A percentile compares a stretch with the other conserved stretches of the same genome.
Evolutionary conservation across 2,888 invertebrate genomes (phyloP).

Genomic region (Drosophila phalerata): DNA sequence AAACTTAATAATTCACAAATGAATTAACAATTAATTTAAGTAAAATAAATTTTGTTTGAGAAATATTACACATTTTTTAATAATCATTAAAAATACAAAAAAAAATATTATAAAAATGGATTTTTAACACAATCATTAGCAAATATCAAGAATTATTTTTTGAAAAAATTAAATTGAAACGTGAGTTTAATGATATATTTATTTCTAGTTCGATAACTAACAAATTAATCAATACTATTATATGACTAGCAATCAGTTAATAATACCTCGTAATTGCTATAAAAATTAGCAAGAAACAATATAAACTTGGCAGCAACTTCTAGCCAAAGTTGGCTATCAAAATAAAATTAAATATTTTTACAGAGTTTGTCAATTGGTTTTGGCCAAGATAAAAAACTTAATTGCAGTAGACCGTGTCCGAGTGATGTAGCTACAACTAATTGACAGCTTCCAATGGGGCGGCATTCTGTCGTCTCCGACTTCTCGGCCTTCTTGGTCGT

Average conservation of each 20-base stretch:
- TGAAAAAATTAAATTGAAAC: too few species aligned
- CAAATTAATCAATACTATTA: background rate
- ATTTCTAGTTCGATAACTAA: background rate
- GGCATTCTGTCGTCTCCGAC: constrained; percentile 1
- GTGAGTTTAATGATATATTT: too few species aligned
- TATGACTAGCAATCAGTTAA: background rate
- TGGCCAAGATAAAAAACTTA: background rate
- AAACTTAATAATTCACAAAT: background rate
- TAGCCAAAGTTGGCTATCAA: constrained; percentile 9
- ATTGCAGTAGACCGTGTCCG: constrained; percentile 36
- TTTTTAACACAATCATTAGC: too few species aligned
- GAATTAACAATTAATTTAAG: too few species aligned
- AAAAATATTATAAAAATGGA: too few species aligned
- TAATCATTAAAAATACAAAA: too few species aligned
- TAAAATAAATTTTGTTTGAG: too few species aligned
- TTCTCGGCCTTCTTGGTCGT: constrained; percentile 18
- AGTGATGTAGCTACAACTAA: constrained; percentile 65
- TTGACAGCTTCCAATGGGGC: constrained; percentile 69
- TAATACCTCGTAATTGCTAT: background rate
- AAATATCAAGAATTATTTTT: too few species aligned
- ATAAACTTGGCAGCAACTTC: background rate
- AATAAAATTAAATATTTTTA: constrained; percentile 8
- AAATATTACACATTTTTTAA: too few species aligned
- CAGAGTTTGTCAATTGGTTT: constrained; percentile 21
- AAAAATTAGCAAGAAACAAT: background rate